Percentiles rank a stretch among this genome's conserved stretches.
phyloP scores from a whole-genome alignment of 2,113 vertebrate genomes.

The Sula dactylatra region DNA sequence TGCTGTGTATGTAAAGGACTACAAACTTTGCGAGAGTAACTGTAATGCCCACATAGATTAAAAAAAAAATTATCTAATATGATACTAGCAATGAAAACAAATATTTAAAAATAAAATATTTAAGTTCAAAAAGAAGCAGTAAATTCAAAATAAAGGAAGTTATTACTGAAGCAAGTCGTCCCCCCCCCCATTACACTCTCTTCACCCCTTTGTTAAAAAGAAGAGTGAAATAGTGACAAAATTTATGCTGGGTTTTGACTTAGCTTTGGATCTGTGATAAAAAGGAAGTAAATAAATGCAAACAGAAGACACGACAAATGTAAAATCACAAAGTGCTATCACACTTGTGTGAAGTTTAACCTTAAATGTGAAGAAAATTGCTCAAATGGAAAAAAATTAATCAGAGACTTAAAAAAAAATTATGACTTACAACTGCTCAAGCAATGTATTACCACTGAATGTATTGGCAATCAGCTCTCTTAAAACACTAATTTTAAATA shows the following conservation, averaged over 20 bases:
- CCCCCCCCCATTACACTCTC: too few species aligned
- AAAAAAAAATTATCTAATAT: too few species aligned
- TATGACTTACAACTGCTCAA: not conserved
- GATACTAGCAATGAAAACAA: too few species aligned
- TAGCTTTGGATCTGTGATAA: not conserved
- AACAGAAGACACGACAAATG: not conserved
- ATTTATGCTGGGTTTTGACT: not conserved
- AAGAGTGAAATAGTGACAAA: not conserved
- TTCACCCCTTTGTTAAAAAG: not conserved
- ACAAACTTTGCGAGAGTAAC: too few species aligned
- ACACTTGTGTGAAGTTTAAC: not conserved
- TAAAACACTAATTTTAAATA: not conserved
- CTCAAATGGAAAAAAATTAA: not conserved
- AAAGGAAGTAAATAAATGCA: not conserved
- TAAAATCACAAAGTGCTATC: not conserved
- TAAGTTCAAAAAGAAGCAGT: too few species aligned
- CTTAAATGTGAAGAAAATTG: not conserved
- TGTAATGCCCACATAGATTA: too few species aligned
- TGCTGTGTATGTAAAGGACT: too few species aligned
- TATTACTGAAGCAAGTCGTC: too few species aligned
- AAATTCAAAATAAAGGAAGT: too few species aligned
- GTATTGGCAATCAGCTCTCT: not conserved
- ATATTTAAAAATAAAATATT: too few species aligned
- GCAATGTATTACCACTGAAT: not conserved
- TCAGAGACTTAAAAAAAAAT: not conserved